phyloP scores from a whole-genome alignment of 2,888 invertebrate species.

The Parapristionchus giblindavisi region DNA sequence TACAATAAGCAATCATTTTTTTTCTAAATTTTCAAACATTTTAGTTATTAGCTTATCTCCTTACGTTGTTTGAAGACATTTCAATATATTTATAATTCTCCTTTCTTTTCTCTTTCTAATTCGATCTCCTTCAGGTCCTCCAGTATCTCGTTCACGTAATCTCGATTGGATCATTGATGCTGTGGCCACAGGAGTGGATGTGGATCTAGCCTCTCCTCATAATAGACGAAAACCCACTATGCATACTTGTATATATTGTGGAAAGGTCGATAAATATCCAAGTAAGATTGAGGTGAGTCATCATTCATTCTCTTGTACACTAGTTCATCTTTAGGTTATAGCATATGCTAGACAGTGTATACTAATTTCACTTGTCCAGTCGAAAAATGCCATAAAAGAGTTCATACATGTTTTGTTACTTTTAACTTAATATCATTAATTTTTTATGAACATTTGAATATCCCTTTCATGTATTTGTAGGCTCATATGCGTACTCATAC shows the following conservation, averaged over 20 bases:
- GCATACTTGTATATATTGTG: conserved; percentile 59
- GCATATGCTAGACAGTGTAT: no score
- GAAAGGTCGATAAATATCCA: conserved; percentile 60
- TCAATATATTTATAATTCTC: no score
- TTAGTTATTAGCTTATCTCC: no score
- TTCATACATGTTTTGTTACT: no score
- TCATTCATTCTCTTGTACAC: not conserved
- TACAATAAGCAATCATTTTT: no score
- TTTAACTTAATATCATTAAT: no score
- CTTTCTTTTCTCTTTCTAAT: not conserved
- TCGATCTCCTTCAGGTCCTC: conserved; percentile 2
- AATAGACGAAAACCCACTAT: conserved; percentile 53
- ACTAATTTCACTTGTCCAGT: not conserved
- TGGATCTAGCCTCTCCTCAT: conserved; percentile 57
- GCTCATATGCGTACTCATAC: conserved; percentile 64
- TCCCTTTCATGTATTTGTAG: conserved; percentile 35
- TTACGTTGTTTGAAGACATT: no score
- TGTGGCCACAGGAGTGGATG: conserved; percentile 57
- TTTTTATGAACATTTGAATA: not conserved
- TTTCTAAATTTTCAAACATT: no score
- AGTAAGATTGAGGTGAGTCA: conserved; percentile 55
- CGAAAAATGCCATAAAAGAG: no score
- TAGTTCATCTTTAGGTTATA: not conserved
- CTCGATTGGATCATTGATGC: conserved; percentile 65
- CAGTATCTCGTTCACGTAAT: conserved; percentile 43